These are phyloP conservation scores for Seriola dumerili DNA, from an alignment of 2,113 vertebrate genomes.

Conservation along the genomic window DNA sequence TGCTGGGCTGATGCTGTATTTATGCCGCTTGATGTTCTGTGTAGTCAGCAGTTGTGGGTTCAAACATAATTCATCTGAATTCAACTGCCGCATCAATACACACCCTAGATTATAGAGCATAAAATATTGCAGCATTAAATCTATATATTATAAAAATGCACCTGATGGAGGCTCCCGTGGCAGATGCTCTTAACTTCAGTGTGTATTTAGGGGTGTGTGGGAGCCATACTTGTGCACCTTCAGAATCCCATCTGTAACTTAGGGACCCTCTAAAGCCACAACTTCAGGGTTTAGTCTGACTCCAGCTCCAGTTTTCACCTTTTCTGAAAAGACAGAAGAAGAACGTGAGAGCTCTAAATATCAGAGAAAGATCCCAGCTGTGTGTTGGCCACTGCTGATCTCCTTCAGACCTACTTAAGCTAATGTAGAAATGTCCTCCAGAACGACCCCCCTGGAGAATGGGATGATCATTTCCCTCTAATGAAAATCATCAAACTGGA, in stretches of 20 bases:
- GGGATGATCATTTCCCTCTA: conserved; percentile 5
- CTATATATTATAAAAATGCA: conserved; percentile 5
- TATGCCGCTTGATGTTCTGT: conserved; percentile 38
- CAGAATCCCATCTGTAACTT: not conserved
- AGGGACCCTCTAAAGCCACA: not conserved
- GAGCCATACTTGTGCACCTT: not conserved
- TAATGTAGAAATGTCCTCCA: conserved; percentile 17
- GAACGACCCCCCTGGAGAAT: not conserved
- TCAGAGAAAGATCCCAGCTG: not conserved
- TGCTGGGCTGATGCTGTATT: conserved; percentile 14
- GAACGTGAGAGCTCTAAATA: not conserved
- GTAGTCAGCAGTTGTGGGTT: conserved; percentile 49
- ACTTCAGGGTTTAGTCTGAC: not conserved
- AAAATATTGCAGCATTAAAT: conserved; percentile 40
- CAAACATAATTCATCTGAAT: conserved; percentile 46
- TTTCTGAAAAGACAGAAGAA: not conserved
- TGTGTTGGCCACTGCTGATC: not conserved
- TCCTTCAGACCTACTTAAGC: conserved; percentile 8
- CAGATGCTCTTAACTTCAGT: not conserved
- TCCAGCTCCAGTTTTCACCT: not conserved
- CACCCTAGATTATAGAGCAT: not conserved
- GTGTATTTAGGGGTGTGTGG: not conserved
- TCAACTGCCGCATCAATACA: conserved; percentile 29
- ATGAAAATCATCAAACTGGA: conserved; percentile 23
- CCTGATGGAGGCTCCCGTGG: conserved; percentile 12